Base-by-base conservation (phyloP, 2,888 invertebrate genomes). In the Cyaniris semiargus region DNA sequence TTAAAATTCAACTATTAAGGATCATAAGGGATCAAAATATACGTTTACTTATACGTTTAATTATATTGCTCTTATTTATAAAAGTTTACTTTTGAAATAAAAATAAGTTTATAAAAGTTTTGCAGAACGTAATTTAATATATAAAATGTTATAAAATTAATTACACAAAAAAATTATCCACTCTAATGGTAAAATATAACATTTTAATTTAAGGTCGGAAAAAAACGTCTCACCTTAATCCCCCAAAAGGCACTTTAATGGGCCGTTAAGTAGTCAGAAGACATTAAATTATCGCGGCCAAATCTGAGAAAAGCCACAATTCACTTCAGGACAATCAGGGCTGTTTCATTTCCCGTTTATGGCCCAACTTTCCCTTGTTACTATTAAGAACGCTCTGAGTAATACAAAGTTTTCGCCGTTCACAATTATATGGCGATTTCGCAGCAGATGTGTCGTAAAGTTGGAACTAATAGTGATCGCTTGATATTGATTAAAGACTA, bases 291-390 rank as follows among this genome's bases (percentile, higher is more conserved):
- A 71, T 44, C 71, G 3, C 8, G 71, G 10, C 38, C 10, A 71
- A 72, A 72, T 66, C 72, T 21, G 23, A 44, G 38, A 72, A 72
- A 44, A 38, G 21, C 21, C 44, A n/a, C 71, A 71, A 71, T 38
- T 71, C 66, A 27, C 27, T 74, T 74, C 27, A 38, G 23, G 48
- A 74, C 44, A 74, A 74, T 74, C 74, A 48, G 23, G 74, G 21
- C 74, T 27, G 23, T 27, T 74, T 74, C 23, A 74, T 74, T 74
- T 74, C 44, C 72, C 72, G 48, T 72, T 72, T 72, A 72, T 48
- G 48, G 27, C 72, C 13, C 7, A 72, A 72, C 72, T 72, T 72
- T 72, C 53, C 44, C 74, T 27, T 74, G 27, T 74, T 74, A 74
- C 48, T 74, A 53, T 72, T 23, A 72, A 72, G 44, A 48, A 72